phyloP scores from a whole-genome alignment of 2,888 invertebrate species.

The Sturmia bella region DNA sequence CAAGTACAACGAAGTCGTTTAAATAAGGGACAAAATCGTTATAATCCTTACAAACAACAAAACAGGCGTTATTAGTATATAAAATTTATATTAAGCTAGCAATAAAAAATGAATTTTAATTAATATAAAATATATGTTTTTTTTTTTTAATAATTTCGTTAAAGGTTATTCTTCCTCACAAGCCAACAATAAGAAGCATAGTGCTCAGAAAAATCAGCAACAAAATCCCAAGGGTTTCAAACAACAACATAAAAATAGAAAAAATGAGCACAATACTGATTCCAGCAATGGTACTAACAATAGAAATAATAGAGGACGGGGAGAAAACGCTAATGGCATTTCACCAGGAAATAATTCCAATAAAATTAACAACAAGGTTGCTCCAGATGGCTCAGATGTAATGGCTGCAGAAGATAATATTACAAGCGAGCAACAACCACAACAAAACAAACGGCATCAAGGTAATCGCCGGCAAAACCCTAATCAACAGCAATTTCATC shows the following conservation, averaged over 20 bases:
- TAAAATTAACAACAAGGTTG: conserved; percentile 9
- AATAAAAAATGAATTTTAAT: conserved; percentile 47
- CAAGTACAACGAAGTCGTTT: conserved; percentile 44
- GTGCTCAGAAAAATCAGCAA: conserved; percentile 57
- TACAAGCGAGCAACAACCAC: conserved; percentile 31
- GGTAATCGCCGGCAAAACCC: conserved; percentile 51
- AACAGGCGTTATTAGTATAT: conserved; percentile 74
- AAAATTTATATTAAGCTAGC: conserved; percentile 13
- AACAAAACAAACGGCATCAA: conserved; percentile 56
- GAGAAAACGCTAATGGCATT: conserved; percentile 33
- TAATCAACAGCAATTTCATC: conserved; percentile 49
- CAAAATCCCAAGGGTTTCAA: conserved; percentile 58
- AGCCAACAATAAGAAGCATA: conserved; percentile 60
- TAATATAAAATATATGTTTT: conserved; percentile 27
- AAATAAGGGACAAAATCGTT: conserved; percentile 74
- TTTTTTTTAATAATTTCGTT: conserved; percentile 38
- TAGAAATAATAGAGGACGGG: conserved; percentile 50
- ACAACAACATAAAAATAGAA: conserved; percentile 73
- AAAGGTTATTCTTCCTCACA: conserved; percentile 66
- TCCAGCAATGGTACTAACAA: conserved; percentile 61
- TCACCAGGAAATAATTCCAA: conserved; percentile 21
- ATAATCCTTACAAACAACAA: conserved; percentile 75
- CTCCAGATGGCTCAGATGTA: conserved; percentile 8
- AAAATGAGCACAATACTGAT: conserved; percentile 75
- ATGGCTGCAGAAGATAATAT: conserved; percentile 8